These are phyloP conservation scores for Eueides isabella DNA, from an alignment of 1,140 invertebrate species.

Conservation along the genomic window DNA sequence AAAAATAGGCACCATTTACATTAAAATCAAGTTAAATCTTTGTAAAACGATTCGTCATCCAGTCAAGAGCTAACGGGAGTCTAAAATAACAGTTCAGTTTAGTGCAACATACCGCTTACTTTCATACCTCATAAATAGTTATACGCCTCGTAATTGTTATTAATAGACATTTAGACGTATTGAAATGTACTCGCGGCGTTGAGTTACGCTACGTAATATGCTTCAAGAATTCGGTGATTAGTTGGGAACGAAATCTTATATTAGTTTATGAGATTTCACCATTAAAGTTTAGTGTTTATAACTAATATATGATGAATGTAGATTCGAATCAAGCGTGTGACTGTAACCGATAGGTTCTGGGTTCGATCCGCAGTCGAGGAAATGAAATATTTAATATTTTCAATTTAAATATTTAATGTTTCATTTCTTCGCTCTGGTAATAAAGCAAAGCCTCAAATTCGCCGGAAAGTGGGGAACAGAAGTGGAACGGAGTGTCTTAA, in stretches of 20 bases:
- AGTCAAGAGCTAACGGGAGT: slow-evolving; percentile 22
- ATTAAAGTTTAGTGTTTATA: too few species aligned
- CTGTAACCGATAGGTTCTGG: too few species aligned
- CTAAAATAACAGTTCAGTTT: slow-evolving; percentile 14
- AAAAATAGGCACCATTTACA: too few species aligned
- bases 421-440: too few species aligned
- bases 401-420: too few species aligned
- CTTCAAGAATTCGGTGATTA: too few species aligned
- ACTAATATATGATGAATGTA: too few species aligned
- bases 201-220: background rate
- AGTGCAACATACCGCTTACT: slow-evolving; percentile 16
- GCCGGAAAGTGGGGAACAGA: background rate
- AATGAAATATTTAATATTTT: too few species aligned
- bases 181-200: background rate
- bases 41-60: slow-evolving; percentile 10
- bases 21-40: slow-evolving; percentile 3
- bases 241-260: too few species aligned
- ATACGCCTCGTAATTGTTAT: background rate
- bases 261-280: too few species aligned
- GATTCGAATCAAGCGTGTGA: too few species aligned
- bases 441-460: background rate
- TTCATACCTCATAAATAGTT: slow-evolving; percentile 21
- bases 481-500: background rate
- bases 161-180: background rate
- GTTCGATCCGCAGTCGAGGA: too few species aligned